Percentiles rank a stretch among this genome's conserved stretches.
Evolutionary conservation across 2,797 vertebrate species (phyloP).

Genomic region (Holocentrus rufus): DNA sequence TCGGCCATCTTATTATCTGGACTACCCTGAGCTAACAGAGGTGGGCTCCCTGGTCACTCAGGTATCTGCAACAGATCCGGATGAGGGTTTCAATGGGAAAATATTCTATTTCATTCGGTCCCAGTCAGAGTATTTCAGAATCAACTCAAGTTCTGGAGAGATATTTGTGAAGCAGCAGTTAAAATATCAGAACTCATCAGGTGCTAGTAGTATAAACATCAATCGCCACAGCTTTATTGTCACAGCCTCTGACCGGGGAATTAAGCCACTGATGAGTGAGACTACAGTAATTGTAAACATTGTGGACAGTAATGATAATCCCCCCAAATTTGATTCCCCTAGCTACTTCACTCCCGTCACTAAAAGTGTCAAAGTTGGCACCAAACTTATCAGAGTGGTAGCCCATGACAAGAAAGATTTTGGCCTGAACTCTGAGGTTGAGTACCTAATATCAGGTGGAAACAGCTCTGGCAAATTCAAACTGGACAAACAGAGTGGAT

Average conservation of each 20-base stretch:
- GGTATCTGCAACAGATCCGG: constrained; percentile 91
- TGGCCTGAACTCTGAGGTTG: constrained; percentile 93
- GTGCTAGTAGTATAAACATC: constrained; percentile 87
- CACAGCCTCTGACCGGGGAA: constrained; percentile 92
- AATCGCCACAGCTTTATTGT: constrained; percentile 98
- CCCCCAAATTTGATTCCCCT: constrained; percentile 85
- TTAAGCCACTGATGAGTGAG: constrained; percentile 92
- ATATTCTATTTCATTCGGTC: constrained; percentile 97
- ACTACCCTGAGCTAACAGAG: constrained; percentile 93
- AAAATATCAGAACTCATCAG: constrained; percentile 90
- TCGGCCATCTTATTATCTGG: constrained; percentile 93
- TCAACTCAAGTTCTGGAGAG: constrained; percentile 92
- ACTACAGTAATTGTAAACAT: constrained; percentile 94
- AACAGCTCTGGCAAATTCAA: constrained; percentile 88
- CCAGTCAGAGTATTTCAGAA: constrained; percentile 95
- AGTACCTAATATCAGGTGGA: constrained; percentile 87
- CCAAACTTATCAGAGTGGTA: constrained; percentile 87
- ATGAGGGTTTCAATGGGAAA: constrained; percentile 92
- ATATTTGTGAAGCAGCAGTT: constrained; percentile 95
- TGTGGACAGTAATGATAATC: constrained; percentile 96
- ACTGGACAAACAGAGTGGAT: constrained; percentile 89
- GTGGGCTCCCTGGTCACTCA: constrained; percentile 88
- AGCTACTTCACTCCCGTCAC: constrained; percentile 95
- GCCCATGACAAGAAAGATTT: constrained; percentile 94
- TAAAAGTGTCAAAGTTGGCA: constrained; percentile 92